phyloP scores from a whole-genome alignment of 2,113 vertebrate genomes.

The Stegostoma tigrinum region DNA sequence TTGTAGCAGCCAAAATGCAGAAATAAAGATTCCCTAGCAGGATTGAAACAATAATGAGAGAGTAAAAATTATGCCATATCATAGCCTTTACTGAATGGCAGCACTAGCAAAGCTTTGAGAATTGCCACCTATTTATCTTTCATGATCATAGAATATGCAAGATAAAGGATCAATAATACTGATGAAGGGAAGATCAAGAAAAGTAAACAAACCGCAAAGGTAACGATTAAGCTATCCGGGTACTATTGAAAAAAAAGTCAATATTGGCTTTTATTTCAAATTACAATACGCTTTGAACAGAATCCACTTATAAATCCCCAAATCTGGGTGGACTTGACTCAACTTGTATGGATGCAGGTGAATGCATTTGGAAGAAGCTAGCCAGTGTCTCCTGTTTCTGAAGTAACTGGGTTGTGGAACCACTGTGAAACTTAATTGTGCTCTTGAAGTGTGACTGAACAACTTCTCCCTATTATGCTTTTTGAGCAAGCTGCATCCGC shows the following conservation, averaged over 20 bases:
- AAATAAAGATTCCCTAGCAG: not conserved
- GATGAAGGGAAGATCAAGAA: not conserved
- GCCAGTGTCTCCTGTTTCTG: no score
- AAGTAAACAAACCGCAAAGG: not conserved
- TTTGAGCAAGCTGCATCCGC: no score
- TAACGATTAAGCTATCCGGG: not conserved
- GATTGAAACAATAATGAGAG: not conserved
- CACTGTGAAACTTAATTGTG: no score
- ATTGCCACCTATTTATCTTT: not conserved
- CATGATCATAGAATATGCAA: not conserved
- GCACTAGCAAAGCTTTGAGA: not conserved
- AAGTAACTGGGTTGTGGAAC: no score
- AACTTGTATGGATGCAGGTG: not conserved
- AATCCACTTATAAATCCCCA: not conserved
- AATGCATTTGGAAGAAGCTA: not conserved
- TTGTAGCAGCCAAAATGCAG: not conserved
- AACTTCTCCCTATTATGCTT: no score
- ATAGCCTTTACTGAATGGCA: not conserved
- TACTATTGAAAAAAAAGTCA: not conserved
- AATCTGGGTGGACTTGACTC: not conserved
- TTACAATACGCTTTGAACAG: not conserved
- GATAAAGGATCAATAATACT: not conserved
- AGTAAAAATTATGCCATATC: not conserved
- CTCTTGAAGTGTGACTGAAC: no score
- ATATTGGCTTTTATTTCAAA: not conserved